Evolutionary conservation across 30 jellyfish, hydroid and myxozoan species (phyloP).

Genomic region (Cassiopea xamachana): DNA sequence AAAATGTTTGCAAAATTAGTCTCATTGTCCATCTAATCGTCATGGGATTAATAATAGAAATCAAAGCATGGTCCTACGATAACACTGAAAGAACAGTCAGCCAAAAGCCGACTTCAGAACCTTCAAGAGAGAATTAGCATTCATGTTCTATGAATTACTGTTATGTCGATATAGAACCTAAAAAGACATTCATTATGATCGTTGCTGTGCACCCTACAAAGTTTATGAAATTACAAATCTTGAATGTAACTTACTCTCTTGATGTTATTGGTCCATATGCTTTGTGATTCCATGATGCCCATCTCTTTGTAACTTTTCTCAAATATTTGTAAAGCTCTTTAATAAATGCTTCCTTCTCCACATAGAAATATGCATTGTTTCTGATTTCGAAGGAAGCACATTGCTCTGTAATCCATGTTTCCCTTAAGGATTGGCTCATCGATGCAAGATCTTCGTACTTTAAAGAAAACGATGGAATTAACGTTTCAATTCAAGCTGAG

Average conservation of each 20-base stretch:
- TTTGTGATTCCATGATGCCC: conserved; percentile 98
- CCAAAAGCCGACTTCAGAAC: too few relatives aligned
- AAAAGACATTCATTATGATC: too few relatives aligned
- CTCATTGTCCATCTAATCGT: too few relatives aligned
- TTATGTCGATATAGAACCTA: too few relatives aligned
- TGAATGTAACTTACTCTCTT: conserved; percentile 74
- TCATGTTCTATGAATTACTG: too few relatives aligned
- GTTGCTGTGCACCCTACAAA: too few relatives aligned
- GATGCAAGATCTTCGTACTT: conserved; percentile 71
- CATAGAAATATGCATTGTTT: conserved; percentile 50
- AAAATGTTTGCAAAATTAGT: too few relatives aligned
- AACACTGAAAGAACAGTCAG: too few relatives aligned
- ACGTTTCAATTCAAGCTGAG: too few relatives aligned
- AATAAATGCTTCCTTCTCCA: conserved; percentile 73
- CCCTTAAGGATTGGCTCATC: conserved; percentile 69
- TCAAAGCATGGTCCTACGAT: too few relatives aligned
- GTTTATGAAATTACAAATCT: background rate
- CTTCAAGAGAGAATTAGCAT: too few relatives aligned
- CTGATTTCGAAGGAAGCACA: conserved; percentile 84
- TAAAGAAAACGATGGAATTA: conserved; percentile 14
- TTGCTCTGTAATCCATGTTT: conserved; percentile 88
- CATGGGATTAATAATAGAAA: too few relatives aligned
- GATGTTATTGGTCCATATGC: conserved; percentile 89
- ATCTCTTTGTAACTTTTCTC: conserved; percentile 87
- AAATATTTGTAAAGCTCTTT: conserved; percentile 81